Percentiles rank a stretch among this genome's conserved stretches.
Conservation (phyloP, 2,888 invertebrate genomes). For the Orthosia incerta region DNA sequence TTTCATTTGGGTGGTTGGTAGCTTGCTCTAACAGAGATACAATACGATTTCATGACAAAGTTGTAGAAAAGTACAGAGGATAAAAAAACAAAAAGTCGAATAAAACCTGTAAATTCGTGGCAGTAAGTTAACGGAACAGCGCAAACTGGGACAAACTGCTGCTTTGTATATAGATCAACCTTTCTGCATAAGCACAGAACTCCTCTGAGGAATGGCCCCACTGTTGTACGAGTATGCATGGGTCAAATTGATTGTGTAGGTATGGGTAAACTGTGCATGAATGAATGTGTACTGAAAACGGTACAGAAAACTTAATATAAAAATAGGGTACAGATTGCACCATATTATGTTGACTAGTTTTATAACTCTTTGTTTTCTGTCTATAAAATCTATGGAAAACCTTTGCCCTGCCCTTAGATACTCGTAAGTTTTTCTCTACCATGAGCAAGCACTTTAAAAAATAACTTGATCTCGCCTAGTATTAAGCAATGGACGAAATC, state of each 20-base stretch:
- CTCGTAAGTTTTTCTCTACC: no score
- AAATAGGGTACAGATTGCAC: neutral
- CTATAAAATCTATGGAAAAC: neutral
- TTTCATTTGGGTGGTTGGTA: no score
- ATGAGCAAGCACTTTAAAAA: no score
- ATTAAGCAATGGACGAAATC: no score
- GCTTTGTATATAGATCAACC: constrained; percentile 7
- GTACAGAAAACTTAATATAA: no score
- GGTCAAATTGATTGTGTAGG: constrained; percentile 10
- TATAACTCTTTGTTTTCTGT: neutral
- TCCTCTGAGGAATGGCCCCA: constrained; percentile 4
- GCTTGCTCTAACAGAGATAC: neutral
- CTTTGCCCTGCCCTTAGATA: no score
- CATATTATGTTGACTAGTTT: neutral
- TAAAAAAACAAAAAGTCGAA: constrained; percentile 30
- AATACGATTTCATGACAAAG: neutral
- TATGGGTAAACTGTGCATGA: constrained; percentile 6
- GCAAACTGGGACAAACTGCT: constrained; percentile 43
- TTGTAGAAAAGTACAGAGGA: neutral
- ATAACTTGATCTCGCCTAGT: no score
- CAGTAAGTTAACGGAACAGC: constrained; percentile 33
- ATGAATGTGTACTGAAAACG: neutral
- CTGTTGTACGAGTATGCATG: neutral
- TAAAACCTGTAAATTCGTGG: constrained; percentile 36
- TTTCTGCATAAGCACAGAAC: neutral